These are phyloP conservation scores for Chiloscyllium punctatum DNA, from an alignment of 2,797 vertebrate species.

Conservation along the genomic window DNA sequence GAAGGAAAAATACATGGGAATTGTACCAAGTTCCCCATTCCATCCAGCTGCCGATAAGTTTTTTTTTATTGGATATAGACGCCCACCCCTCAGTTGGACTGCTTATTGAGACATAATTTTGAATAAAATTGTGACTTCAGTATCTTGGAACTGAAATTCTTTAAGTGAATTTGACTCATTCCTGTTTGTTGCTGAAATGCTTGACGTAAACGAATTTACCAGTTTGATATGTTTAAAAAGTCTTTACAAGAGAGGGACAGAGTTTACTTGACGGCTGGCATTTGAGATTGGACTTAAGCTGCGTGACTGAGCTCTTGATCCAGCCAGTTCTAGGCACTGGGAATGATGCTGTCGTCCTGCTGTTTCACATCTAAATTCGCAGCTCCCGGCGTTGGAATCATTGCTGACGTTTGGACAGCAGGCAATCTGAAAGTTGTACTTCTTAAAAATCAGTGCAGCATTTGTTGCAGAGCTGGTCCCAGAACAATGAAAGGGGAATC, in stretches of 20 bases:
- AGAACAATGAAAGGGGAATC: too few species aligned
- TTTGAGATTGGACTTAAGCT: neutral
- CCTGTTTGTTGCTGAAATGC: too few species aligned
- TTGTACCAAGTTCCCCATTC: neutral
- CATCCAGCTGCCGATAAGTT: neutral
- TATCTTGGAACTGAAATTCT: neutral
- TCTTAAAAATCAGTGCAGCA: neutral
- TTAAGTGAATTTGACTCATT: neutral
- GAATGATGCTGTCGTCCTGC: neutral
- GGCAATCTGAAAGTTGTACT: neutral
- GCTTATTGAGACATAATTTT: neutral
- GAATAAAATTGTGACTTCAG: neutral
- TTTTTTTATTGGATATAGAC: neutral
- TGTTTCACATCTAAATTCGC: neutral
- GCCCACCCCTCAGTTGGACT: neutral
- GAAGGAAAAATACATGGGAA: neutral
- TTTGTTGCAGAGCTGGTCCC: neutral
- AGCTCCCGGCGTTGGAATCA: neutral
- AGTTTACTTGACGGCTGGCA: neutral
- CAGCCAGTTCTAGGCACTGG: neutral
- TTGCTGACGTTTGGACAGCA: neutral
- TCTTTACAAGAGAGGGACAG: too few species aligned
- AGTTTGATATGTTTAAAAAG: neutral
- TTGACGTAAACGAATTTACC: neutral
- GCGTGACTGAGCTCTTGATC: neutral